Evolutionary conservation across 2,888 invertebrate species (phyloP), one percentile per base, ranked within the genome.

Genomic region (Caenorhabditis becei): DNA sequence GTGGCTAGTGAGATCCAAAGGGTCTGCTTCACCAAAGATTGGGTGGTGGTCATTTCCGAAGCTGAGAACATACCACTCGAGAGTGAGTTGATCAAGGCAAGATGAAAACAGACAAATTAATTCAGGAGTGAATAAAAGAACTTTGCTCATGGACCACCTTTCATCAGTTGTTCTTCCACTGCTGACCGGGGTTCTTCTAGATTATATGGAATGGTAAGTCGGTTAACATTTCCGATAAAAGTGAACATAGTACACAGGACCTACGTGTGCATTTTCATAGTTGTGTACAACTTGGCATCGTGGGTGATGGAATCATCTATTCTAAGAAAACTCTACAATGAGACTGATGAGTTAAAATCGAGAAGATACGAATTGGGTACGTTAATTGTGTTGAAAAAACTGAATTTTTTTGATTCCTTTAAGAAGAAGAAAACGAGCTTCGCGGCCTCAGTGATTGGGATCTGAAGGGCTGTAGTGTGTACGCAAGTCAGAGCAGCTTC

Each of bases 1-100:
- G 78, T 86, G 0, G 88, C 89, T 14, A 84, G 84, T 37, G 89
- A 89, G 63, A 85, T 88, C 10, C 88, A 89, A 72, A 86, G 83
- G 72, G 82, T 86, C 10, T 87, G 88, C 7, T 89, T 89, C 74
- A 85, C 84, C 2, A 89, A 89, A 53, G 89, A 89, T 47, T 89
- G 89, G 89, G 83, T 89, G 5, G 86, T 89, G 18, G 88, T 87
- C 0, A 83, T 89, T 58, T 63, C 80, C 2, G 83, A 71, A 24
- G 37, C 82, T 1, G 75, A 81, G 7, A 69, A 58, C 5, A 72
- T 78, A 2, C 61, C 72, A 1, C 63, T 87, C 0, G 75, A 78
- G 1, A 85, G 87, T 87, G 41, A 82, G 84, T 44, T 0, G 7
- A 49, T 49, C 4, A 14, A 41, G 10, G 32, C n/a, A 37, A 14